Evolutionary conservation across 1,140 invertebrate genomes (phyloP).

Genomic region (Heliconius himera): DNA sequence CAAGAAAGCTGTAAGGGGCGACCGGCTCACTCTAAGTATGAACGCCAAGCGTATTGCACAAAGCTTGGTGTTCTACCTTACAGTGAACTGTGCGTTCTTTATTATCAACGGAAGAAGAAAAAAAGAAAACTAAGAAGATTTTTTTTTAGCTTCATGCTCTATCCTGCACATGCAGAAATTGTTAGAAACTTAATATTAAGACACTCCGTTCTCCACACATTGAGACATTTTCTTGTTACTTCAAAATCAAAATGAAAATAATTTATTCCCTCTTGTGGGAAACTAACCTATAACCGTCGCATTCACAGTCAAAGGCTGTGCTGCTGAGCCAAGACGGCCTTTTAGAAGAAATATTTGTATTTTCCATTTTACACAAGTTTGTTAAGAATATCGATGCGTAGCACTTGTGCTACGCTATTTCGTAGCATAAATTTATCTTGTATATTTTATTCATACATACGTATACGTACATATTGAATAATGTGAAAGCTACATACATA

Average conservation of each 20-base stretch:
- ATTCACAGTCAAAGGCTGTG: too few relatives aligned
- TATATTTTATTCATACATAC: too few relatives aligned
- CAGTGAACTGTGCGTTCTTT: constrained; percentile 84
- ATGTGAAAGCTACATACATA: too few relatives aligned
- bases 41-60: constrained; percentile 89
- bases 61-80: constrained; percentile 95
- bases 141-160: too few relatives aligned
- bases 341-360: background rate
- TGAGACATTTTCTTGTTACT: too few relatives aligned
- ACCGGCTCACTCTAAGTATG: constrained; percentile 90
- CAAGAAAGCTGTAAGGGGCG: background rate
- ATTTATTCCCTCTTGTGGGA: too few relatives aligned
- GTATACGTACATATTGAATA: too few relatives aligned
- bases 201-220: too few relatives aligned
- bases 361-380: background rate
- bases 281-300: too few relatives aligned
- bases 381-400: background rate
- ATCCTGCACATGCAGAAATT: too few relatives aligned
- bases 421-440: background rate
- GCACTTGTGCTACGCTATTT: constrained; percentile 12
- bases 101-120: constrained; percentile 40
- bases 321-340: background rate
- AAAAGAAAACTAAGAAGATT: constrained; percentile 20
- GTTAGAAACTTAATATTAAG: too few relatives aligned
- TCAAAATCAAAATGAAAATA: too few relatives aligned